phyloP scores from a whole-genome alignment of 2,113 vertebrate species.

The Jacana jacana region DNA sequence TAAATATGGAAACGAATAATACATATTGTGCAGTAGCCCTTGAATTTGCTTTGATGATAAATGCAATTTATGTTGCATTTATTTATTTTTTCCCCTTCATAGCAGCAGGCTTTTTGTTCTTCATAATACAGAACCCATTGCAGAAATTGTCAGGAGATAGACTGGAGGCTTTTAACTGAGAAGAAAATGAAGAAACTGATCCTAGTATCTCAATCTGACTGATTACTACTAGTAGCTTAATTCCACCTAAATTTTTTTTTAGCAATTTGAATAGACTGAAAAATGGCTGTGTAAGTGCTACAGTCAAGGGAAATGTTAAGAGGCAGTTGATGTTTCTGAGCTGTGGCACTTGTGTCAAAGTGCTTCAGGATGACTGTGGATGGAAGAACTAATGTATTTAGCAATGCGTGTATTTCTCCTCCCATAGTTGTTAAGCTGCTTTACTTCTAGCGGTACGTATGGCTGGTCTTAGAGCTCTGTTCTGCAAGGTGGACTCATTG shows the following conservation, averaged over 20 bases:
- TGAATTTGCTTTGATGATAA: constrained; percentile 9
- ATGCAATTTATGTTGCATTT: constrained; percentile 12
- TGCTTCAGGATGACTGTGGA: neutral
- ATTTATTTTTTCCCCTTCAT: neutral
- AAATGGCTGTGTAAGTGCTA: neutral
- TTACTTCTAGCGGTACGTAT: neutral
- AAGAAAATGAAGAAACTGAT: neutral
- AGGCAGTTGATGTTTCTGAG: neutral
- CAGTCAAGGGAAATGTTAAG: neutral
- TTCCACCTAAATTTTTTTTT: constrained; percentile 1
- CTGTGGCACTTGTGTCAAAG: neutral
- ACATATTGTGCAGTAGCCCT: neutral
- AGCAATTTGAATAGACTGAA: neutral
- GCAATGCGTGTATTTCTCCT: neutral
- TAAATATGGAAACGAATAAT: constrained; percentile 55
- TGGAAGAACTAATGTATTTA: neutral
- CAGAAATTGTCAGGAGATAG: neutral
- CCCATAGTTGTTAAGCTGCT: neutral
- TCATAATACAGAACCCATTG: neutral
- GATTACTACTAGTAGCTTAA: neutral
- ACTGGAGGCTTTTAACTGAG: neutral
- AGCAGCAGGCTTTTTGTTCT: neutral
- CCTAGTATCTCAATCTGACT: neutral
- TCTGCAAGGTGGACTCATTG: neutral
- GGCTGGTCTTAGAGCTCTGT: neutral